Base-by-base conservation (phyloP, 2,797 vertebrate species). In the Rhinogobio ventralis region DNA sequence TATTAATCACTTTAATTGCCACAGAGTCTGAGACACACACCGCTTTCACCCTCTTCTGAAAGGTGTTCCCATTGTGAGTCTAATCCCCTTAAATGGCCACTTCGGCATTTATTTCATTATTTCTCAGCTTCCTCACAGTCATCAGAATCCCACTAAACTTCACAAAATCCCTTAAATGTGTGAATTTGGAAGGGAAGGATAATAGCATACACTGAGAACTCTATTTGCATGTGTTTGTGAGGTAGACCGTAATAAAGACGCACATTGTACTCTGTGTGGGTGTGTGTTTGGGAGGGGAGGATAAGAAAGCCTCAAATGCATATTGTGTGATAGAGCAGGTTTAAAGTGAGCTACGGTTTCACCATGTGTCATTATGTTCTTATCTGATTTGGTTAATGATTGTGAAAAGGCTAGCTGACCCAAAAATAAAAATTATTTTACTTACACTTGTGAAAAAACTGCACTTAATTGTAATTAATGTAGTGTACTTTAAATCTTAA, bases 1-100 rank as follows among this genome's bases (percentile, higher is more conserved):
- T 89, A 93, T 93, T 93, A 93, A 94, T 94, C 92, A 91, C 88
- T 90, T 88, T 91, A 92, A 94, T 91, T 91, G 90, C 87, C 87
- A 88, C 88, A 90, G 91, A 91, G 89, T 87, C 88, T 25, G 68
- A 90, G 88, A 81, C 30, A 60, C 79, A 55, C 79, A 79, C 81
- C 36, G 67, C 72, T 69, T 81, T 84, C 68, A 53, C 14, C 30
- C 69, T 76, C 71, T 79, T 73, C 46, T 78, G 39, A 81, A 74
- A 79, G 67, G 57, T 72, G 84, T 90, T 91, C 85, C 67, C 86
- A 90, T 87, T 88, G 82, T 86, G 86, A 79, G 80, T 85, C 88
- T 92, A 90, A 91, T 92, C 91, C 86, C 81, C 62, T 90, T 92
- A 92, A 94, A 92, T 80, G 86, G 87, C 69, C 88, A 91, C 91